A percentile compares a stretch with the other conserved stretches of the same genome.
phyloP scores from a whole-genome alignment of 2,113 vertebrate genomes.

The Scomber scombrus region DNA sequence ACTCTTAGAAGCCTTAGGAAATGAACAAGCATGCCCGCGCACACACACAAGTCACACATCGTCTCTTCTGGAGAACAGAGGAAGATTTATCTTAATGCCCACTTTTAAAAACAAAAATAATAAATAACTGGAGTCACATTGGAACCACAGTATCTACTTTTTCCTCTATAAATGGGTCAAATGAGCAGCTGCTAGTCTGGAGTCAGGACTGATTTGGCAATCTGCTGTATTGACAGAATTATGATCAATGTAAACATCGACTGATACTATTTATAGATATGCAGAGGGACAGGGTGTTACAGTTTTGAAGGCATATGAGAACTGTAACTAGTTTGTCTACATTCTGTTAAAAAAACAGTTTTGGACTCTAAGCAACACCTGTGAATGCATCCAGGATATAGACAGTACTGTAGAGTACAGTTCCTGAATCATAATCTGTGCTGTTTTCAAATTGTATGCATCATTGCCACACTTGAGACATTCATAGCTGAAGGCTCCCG shows the following conservation, averaged over 20 bases:
- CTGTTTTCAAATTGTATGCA: background rate
- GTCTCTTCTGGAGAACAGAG: conserved; percentile 55
- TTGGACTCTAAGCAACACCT: background rate
- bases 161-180: conserved; percentile 42
- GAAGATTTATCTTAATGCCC: conserved; percentile 39
- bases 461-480: conserved; percentile 12
- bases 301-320: conserved; percentile 10
- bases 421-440: background rate
- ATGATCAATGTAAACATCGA: conserved; percentile 65
- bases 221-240: conserved; percentile 43
- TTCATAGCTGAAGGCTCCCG: conserved; percentile 1
- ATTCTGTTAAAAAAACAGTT: conserved; percentile 2
- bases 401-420: background rate
- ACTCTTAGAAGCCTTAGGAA: conserved; percentile 47
- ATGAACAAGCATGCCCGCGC: conserved; percentile 13
- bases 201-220: conserved; percentile 36
- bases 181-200: conserved; percentile 45
- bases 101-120: conserved; percentile 40
- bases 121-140: conserved; percentile 58
- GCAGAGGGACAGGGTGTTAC: conserved; percentile 5
- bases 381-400: conserved; percentile 3
- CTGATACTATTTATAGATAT: conserved; percentile 49
- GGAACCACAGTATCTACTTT: conserved; percentile 36
- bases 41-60: conserved; percentile 22
- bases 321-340: conserved; percentile 12